A percentile compares a stretch with the other conserved stretches of the same genome.
Evolutionary conservation across 1,140 invertebrate genomes (phyloP).

Genomic region (Pemphigus obesinymphae): DNA sequence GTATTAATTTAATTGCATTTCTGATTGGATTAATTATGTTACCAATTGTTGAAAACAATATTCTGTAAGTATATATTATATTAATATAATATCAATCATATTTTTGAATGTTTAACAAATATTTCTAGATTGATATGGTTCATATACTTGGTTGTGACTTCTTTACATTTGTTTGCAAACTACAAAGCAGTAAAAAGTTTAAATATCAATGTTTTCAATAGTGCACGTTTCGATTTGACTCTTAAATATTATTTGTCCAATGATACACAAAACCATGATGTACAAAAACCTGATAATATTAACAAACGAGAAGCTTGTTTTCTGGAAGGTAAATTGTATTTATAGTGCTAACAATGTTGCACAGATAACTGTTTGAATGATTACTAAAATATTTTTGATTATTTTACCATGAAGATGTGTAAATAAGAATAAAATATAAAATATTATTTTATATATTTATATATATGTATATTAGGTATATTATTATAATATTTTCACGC

Average conservation of each 20-base stretch:
- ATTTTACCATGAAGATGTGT: no score
- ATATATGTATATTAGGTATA: no score
- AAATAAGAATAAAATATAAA: no score
- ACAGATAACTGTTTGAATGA: background rate
- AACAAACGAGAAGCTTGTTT: slow-evolving; percentile 36
- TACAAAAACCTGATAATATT: slow-evolving; percentile 24
- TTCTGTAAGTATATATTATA: slow-evolving; percentile 50
- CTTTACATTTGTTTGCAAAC: slow-evolving; percentile 79
- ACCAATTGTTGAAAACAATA: slow-evolving; percentile 58
- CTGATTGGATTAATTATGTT: slow-evolving; percentile 71
- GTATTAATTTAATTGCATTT: slow-evolving; percentile 84
- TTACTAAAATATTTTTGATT: no score
- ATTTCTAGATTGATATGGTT: slow-evolving; percentile 61
- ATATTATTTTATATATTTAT: no score
- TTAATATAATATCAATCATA: background rate
- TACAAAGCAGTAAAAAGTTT: slow-evolving; percentile 74
- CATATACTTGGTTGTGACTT: slow-evolving; percentile 68
- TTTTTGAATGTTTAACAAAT: slow-evolving; percentile 42
- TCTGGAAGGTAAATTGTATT: background rate
- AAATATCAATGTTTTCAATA: slow-evolving; percentile 62
- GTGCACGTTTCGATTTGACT: slow-evolving; percentile 65
- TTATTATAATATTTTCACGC: no score
- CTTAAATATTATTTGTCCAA: slow-evolving; percentile 60
- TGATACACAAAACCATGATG: slow-evolving; percentile 29
- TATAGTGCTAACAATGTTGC: background rate